These are phyloP conservation scores for Lanius collurio DNA, from an alignment of 2,113 vertebrate species.

Conservation along the genomic window DNA sequence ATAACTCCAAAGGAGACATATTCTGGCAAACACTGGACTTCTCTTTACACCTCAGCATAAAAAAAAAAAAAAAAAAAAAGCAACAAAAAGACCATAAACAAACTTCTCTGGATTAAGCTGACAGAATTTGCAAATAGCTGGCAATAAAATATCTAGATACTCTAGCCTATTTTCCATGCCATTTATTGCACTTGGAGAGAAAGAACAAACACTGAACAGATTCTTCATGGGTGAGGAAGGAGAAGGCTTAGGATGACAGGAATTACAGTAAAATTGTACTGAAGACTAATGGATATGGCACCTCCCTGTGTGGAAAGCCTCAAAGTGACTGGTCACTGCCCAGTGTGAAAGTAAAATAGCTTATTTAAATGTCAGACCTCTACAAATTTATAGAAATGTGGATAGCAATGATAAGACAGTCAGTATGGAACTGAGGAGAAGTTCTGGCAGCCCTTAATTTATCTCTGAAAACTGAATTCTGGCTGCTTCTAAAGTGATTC, in stretches of 20 bases:
- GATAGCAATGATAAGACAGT: background rate
- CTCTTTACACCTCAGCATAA: background rate
- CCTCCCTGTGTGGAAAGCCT: background rate
- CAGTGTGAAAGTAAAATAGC: background rate
- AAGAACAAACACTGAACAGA: background rate
- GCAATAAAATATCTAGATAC: background rate
- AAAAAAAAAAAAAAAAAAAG: background rate
- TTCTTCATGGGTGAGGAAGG: background rate
- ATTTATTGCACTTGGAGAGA: background rate
- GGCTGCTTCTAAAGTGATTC: background rate
- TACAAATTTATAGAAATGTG: background rate
- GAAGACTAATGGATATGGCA: background rate
- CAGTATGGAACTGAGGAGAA: background rate
- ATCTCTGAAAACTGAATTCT: background rate
- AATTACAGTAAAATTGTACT: background rate
- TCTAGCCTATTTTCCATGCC: background rate
- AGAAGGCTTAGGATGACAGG: background rate
- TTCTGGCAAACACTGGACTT: background rate
- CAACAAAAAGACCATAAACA: background rate
- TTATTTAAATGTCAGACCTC: background rate
- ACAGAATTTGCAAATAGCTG: background rate
- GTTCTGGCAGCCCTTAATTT: background rate
- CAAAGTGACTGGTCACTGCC: background rate
- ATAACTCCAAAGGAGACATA: background rate
- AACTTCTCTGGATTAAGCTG: background rate